Base-by-base conservation (phyloP, 2,113 vertebrate species). In the Chroicocephalus ridibundus region DNA sequence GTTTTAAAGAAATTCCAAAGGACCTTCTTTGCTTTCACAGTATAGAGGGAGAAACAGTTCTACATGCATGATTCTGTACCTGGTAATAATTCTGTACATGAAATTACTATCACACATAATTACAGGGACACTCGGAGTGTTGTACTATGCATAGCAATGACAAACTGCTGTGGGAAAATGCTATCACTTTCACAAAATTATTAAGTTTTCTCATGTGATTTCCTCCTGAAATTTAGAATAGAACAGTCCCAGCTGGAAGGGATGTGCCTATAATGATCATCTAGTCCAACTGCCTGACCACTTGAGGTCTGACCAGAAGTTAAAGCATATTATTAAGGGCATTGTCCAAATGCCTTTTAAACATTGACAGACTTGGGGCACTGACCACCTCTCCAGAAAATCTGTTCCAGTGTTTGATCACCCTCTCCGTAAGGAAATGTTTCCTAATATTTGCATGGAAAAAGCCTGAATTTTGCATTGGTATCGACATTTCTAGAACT, bases 241-340 rank as follows among this genome's bases (percentile, higher is more conserved):
- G 27, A 58, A 62, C 24, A 34, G 15, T 47, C 29, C 10, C 15
- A 40, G 29, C 10, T 70, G 40, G 66, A 71, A 88, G 34, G 49
- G 29, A n/a, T 1, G 0, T n/a, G 24, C 12, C 19, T 24, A 4
- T 2, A 12, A 62, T 0, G 4, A 61, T 32, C 46, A 61, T 22
- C 21, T 24, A 46, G 18, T 34, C 49, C 40, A 19, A 24, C 19
- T n/a, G 19, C 34, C 29, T 38, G 22, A 40, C 40, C 24, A 24
- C 5, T 31, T 20, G 9, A 64, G 15, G 76, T 18, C 57, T 72
- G n/a, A n/a, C 24, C 27, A 47, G n/a, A 51, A 29, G 38, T 21
- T 70, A 38, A 54, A 70, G 36, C 21, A 19, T 27, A 15, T 21
- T 44, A 44, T 38, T 62, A 47, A 55, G n/a, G 13, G n/a, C 49